Evolutionary conservation across 2,113 vertebrate genomes (phyloP), one percentile per base, ranked within the genome.

Genomic region (Coptodon bakossiorum): DNA sequence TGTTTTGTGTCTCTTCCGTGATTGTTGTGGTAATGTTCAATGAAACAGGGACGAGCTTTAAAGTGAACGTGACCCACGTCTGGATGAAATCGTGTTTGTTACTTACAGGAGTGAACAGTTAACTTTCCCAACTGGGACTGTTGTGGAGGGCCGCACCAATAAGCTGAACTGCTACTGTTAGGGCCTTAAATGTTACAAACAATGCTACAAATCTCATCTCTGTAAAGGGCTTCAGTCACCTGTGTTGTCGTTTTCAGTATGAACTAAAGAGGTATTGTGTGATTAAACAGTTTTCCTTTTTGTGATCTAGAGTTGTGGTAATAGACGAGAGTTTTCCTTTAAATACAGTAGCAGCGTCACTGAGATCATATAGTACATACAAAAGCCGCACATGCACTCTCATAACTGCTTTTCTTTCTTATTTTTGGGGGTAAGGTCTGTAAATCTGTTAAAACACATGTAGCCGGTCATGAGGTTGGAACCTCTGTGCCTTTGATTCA

Each of bases 381-480:
- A 19, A 48, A 66, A 76, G 71, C 16, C 14, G 3, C 71, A 48
- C 14, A 17, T 73, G 22, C 6, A 1, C 45, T 36, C n/a, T 31
- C 45, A 22, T 50, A 8, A 31, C 48, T 13, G 50, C 81, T 45
- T 1, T 56, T 0, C 34, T 56, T 19, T 24, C 22, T 57, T 17
- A 0, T 73, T 6, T 73, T 2, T 12, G 38, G n/a, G n/a, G 81
- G 22, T 52, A 53, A 88, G 88, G 81, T 90, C 24, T 6, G 29
- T 53, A 17, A 90, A 84, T 86, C 93, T 91, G 91, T 91, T 89
- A 63, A 88, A 88, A 91, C 86, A 89, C 61, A 50, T 61, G 31
- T 78, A 12, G 73, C 53, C 43, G 17, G 17, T 80, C n/a, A 1
- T 10, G 76, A 73, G 80, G 84, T 22, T 27, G 81, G 40, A 84